phyloP scores from a whole-genome alignment of 2,113 vertebrate genomes.

The Bettongia penicillata region DNA sequence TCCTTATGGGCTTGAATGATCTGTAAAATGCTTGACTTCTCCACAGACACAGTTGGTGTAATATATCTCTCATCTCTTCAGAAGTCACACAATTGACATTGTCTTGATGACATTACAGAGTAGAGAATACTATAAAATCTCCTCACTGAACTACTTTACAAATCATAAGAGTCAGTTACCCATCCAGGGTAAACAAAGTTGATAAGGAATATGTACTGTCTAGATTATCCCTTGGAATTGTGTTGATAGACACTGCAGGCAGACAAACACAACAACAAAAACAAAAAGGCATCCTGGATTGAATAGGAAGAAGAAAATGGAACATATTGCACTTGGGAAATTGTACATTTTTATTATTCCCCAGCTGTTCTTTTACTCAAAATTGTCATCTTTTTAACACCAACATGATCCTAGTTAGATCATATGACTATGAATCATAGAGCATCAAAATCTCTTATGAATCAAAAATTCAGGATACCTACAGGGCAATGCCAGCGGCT shows the following conservation, averaged over 20 bases:
- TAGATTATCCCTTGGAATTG: background rate
- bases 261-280: background rate
- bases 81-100: background rate
- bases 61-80: background rate
- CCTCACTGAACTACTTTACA: background rate
- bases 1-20: background rate
- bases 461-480: background rate
- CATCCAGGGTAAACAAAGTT: background rate
- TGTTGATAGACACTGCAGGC: background rate
- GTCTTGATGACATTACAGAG: background rate
- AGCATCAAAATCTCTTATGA: background rate
- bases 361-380: background rate
- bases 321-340: background rate
- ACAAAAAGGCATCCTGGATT: background rate
- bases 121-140: background rate
- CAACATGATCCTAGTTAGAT: background rate
- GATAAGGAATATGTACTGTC: background rate
- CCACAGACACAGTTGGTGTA: background rate
- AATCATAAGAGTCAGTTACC: background rate
- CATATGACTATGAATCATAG: background rate
- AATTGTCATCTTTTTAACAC: background rate
- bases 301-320: background rate
- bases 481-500: background rate
- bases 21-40: background rate
- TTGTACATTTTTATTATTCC: background rate